phyloP scores from a whole-genome alignment of 2,797 vertebrate species.

The Lutjanus campechanus region DNA sequence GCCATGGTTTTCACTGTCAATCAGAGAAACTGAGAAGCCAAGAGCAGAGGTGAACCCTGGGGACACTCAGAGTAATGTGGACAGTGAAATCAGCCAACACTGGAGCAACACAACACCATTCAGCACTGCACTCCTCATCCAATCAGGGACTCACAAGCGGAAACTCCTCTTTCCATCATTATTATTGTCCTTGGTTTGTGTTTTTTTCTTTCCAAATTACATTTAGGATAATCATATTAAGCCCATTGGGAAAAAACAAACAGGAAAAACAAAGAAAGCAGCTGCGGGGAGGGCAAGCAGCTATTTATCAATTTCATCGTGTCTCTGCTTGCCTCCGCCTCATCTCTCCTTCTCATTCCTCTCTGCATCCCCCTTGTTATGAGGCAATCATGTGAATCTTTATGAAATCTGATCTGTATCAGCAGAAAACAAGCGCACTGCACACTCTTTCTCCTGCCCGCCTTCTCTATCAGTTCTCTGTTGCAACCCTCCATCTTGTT shows the following conservation, averaged over 20 bases:
- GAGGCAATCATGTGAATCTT: conserved; percentile 84
- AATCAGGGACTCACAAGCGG: conserved; percentile 42
- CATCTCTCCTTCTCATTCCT: conserved; percentile 71
- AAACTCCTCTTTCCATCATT: conserved; percentile 44
- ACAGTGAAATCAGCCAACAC: conserved; percentile 38
- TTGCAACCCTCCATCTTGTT: conserved; percentile 70
- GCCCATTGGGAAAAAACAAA: conserved; percentile 32
- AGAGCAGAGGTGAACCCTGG: conserved; percentile 50
- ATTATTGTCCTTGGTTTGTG: conserved; percentile 43
- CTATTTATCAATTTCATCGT: conserved; percentile 75
- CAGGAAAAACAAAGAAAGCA: conserved; percentile 67
- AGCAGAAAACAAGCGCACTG: conserved; percentile 66
- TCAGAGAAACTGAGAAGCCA: conserved; percentile 51
- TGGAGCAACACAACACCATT: conserved; percentile 31
- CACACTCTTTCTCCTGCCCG: conserved; percentile 57
- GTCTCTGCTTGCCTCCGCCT: conserved; percentile 63
- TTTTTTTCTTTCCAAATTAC: conserved; percentile 61
- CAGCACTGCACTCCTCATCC: conserved; percentile 29
- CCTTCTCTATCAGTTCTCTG: conserved; percentile 51
- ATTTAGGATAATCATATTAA: conserved; percentile 65
- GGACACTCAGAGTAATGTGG: conserved; percentile 52
- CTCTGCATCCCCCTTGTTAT: conserved; percentile 75
- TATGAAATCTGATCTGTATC: conserved; percentile 83
- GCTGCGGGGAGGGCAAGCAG: conserved; percentile 56
- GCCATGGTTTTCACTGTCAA: conserved; percentile 62